Percentiles rank a stretch among this genome's conserved stretches.
phyloP scores from a whole-genome alignment of 2,888 invertebrate species.

The Tuberolachnus salignus region DNA sequence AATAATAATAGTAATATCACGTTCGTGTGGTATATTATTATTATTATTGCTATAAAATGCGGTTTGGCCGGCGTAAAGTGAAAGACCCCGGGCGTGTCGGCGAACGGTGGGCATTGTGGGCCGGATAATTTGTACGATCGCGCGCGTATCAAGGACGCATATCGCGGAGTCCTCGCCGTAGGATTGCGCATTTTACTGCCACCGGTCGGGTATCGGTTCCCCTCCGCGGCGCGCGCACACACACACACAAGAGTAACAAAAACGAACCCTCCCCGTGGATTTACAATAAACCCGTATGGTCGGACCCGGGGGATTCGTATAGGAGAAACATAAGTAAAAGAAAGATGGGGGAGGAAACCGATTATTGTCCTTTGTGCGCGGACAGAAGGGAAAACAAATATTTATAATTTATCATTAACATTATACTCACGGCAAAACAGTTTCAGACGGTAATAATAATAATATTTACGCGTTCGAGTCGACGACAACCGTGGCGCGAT shows the following conservation, averaged over 20 bases:
- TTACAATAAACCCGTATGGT: too few relatives aligned
- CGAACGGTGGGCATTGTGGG: too few relatives aligned
- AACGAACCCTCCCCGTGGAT: too few relatives aligned
- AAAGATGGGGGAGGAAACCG: too few relatives aligned
- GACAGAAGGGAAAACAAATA: too few relatives aligned
- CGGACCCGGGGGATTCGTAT: too few relatives aligned
- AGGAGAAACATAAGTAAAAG: too few relatives aligned
- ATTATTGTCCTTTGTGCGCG: too few relatives aligned
- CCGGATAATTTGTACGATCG: too few relatives aligned
- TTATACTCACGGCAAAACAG: too few relatives aligned
- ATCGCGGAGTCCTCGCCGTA: background rate
- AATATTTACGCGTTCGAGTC: constrained; percentile 3
- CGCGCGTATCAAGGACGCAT: constrained; percentile 29
- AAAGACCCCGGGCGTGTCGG: background rate
- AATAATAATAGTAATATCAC: background rate
- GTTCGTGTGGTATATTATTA: background rate
- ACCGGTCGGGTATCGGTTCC: background rate
- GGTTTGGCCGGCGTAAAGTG: constrained; percentile 25
- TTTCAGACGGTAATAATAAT: background rate
- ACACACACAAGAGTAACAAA: too few relatives aligned
- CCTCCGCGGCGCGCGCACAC: background rate
- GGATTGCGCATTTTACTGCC: background rate
- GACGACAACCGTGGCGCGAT: background rate
- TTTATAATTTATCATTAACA: too few relatives aligned
- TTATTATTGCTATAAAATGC: constrained; percentile 17